These are phyloP conservation scores for Crotalus horridus DNA, from an alignment of 2,113 vertebrate genomes.

Conservation along the genomic window DNA sequence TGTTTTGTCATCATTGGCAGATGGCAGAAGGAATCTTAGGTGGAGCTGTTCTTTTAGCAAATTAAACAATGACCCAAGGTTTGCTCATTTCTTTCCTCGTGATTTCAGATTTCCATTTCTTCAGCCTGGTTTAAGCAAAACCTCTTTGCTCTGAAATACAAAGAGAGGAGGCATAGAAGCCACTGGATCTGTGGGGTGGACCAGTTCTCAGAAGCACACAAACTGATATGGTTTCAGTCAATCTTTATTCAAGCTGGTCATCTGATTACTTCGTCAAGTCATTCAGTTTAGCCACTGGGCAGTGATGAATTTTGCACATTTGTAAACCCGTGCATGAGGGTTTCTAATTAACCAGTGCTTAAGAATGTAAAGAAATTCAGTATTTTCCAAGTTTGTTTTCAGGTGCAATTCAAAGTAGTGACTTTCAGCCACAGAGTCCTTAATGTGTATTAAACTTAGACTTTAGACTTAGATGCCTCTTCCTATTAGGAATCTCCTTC, in stretches of 20 bases:
- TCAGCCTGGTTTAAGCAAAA: conserved; percentile 49
- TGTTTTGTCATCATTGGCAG: conserved; percentile 68
- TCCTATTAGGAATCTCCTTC: background rate
- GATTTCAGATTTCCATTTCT: conserved; percentile 66
- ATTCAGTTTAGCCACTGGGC: background rate
- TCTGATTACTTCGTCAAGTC: background rate
- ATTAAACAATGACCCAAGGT: conserved; percentile 73
- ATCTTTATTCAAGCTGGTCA: conserved; percentile 2
- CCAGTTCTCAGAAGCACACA: background rate
- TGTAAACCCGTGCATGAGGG: background rate
- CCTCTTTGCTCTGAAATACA: conserved; percentile 19
- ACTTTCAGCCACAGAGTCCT: background rate
- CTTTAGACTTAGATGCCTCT: background rate
- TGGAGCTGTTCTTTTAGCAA: conserved; percentile 66
- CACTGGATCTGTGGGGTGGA: background rate
- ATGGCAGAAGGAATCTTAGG: conserved; percentile 59
- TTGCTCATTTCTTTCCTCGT: conserved; percentile 69
- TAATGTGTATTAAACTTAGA: background rate
- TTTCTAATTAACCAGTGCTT: background rate
- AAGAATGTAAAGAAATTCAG: background rate
- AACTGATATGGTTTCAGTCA: background rate
- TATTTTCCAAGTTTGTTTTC: background rate
- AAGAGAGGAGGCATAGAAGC: background rate
- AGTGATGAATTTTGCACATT: background rate
- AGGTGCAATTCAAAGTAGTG: background rate